Conservation (phyloP, 2,888 invertebrate genomes). For the Eremobia ochroleuca region DNA sequence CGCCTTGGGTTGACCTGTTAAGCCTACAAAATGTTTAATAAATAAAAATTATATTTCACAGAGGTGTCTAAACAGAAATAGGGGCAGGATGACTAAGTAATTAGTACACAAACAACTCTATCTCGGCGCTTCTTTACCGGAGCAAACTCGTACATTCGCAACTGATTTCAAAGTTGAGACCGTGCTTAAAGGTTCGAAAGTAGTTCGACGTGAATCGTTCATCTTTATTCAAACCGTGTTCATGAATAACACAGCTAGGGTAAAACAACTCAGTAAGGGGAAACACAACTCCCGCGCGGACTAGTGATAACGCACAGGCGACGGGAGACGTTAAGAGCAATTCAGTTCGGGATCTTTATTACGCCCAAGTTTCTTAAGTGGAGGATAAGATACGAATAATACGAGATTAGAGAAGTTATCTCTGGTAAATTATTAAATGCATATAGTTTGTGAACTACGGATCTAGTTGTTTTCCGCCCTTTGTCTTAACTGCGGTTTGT, state of each 20-base stretch:
- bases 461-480: slow-evolving; percentile 36
- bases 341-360: slow-evolving; percentile 86
- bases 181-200: slow-evolving; percentile 75
- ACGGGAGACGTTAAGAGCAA: slow-evolving; percentile 77
- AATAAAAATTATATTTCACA: too few species aligned
- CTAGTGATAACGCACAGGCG: slow-evolving; percentile 82
- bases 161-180: slow-evolving; percentile 66
- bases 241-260: slow-evolving; percentile 87
- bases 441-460: slow-evolving; percentile 66
- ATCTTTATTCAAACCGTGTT: slow-evolving; percentile 87
- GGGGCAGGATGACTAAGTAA: slow-evolving; percentile 45
- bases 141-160: slow-evolving; percentile 28
- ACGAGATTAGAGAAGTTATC: slow-evolving; percentile 80
- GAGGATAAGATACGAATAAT: slow-evolving; percentile 79
- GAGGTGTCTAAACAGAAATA: slow-evolving; percentile 8
- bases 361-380: slow-evolving; percentile 80
- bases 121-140: slow-evolving; percentile 29
- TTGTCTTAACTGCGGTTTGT: slow-evolving; percentile 6
- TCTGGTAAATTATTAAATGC: slow-evolving; percentile 77
- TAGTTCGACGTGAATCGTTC: slow-evolving; percentile 79
- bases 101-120: slow-evolving; percentile 47
- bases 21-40: too few species aligned
- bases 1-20: too few species aligned
- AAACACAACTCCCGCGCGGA: slow-evolving; percentile 83
- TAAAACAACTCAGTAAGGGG: slow-evolving; percentile 82